Conservation (phyloP, 2,888 invertebrate species). For the Drosophila borborema region DNA sequence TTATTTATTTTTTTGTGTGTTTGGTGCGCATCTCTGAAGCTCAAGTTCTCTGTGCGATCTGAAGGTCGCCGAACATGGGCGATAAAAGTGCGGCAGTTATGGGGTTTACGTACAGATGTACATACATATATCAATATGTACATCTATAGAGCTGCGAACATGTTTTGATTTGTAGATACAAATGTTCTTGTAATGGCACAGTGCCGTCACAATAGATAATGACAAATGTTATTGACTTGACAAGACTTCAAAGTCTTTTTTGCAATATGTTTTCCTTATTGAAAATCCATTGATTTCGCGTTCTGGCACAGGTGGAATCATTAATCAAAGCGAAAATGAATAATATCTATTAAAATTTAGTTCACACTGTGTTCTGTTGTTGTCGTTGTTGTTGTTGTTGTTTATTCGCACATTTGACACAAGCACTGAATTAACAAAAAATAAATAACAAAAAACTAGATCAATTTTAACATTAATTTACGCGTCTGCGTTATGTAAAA, state of each 20-base stretch:
- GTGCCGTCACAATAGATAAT: conserved; percentile 17
- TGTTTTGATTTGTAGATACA: conserved; percentile 29
- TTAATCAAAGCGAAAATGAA: conserved; percentile 54
- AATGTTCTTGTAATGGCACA: conserved; percentile 16
- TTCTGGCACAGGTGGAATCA: conserved; percentile 3
- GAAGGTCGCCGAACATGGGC: conserved; percentile 42
- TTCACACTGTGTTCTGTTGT: conserved; percentile 37
- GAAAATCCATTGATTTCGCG: background rate
- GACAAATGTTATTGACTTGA: background rate
- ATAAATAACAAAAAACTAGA: conserved; percentile 24
- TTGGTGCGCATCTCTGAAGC: background rate
- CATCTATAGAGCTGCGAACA: background rate
- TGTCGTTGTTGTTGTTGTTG: conserved; percentile 19
- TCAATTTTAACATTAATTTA: conserved; percentile 47
- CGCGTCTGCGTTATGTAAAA: conserved; percentile 69
- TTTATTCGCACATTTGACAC: conserved; percentile 56
- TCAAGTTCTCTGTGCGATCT: background rate
- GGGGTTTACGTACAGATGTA: no score
- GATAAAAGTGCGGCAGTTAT: conserved; percentile 15
- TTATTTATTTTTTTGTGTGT: background rate
- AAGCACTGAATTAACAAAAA: conserved; percentile 14
- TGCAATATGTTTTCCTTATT: background rate
- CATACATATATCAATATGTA: no score
- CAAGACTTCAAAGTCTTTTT: background rate
- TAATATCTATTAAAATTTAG: conserved; percentile 21